Conservation (phyloP, 2,888 invertebrate species). For the Ophraella communa region DNA sequence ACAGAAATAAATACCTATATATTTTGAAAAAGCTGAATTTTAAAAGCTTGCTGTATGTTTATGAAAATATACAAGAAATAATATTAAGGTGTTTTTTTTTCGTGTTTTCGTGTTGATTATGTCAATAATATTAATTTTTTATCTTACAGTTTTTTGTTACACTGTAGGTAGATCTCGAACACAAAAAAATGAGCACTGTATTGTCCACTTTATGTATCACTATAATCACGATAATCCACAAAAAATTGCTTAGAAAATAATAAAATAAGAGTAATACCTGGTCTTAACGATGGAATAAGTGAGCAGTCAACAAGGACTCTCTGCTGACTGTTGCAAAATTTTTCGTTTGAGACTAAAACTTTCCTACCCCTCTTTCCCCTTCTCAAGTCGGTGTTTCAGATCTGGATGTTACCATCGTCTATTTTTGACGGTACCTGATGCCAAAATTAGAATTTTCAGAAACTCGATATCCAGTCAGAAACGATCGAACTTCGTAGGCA, state of each 20-base stretch:
- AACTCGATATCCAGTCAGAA: conserved; percentile 33
- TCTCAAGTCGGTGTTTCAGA: background rate
- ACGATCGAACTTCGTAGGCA: conserved; percentile 9
- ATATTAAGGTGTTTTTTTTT: too few relatives aligned
- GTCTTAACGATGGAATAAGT: conserved; percentile 52
- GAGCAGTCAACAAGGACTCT: conserved; percentile 65
- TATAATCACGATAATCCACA: conserved; percentile 16
- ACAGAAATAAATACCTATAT: background rate
- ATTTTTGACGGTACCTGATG: conserved; percentile 28
- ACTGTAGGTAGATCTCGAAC: background rate
- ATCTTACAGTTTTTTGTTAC: conserved; percentile 7
- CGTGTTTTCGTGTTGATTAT: background rate
- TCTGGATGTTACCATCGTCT: conserved; percentile 30
- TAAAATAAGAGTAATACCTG: conserved; percentile 53
- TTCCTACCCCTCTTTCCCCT: conserved; percentile 19
- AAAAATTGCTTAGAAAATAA: conserved; percentile 5
- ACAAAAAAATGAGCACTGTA: conserved; percentile 12
- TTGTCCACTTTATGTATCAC: conserved; percentile 8
- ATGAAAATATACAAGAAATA: too few relatives aligned
- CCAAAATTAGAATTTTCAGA: conserved; percentile 37
- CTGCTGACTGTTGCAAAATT: conserved; percentile 65
- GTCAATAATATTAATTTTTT: background rate
- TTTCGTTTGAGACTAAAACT: conserved; percentile 30
- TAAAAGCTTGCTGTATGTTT: too few relatives aligned
- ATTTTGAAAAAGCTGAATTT: too few relatives aligned